Evolutionary conservation across 1,140 invertebrate species (phyloP).

Genomic region (Cecropterus lyciades): DNA sequence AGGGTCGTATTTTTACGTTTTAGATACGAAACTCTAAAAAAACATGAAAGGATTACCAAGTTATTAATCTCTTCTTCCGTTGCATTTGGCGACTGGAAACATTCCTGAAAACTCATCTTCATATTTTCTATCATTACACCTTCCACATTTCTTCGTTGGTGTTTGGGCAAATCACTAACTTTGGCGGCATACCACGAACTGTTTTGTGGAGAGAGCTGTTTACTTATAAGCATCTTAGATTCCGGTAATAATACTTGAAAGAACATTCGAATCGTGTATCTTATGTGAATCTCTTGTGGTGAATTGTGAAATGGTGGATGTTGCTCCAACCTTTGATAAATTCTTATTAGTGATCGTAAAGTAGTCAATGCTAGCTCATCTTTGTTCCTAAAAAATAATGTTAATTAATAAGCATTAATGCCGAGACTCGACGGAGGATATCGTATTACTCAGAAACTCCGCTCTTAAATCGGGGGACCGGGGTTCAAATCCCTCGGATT

Average conservation of each 20-base stretch:
- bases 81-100: conserved; percentile 4
- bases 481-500: no score
- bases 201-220: conserved; percentile 45
- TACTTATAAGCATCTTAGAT: conserved; percentile 54
- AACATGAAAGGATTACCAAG: no score
- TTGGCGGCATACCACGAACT: conserved; percentile 49
- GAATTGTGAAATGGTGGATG: conserved; percentile 46
- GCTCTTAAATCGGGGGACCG: no score
- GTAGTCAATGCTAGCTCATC: conserved; percentile 39
- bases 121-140: conserved; percentile 46
- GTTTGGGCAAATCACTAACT: conserved; percentile 52
- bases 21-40: no score
- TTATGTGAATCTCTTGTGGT: conserved; percentile 58
- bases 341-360: conserved; percentile 47
- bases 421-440: no score
- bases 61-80: conserved; percentile 36
- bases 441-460: no score
- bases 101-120: conserved; percentile 31
- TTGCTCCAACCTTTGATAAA: conserved; percentile 54
- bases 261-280: conserved; percentile 48
- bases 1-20: no score
- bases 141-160: conserved; percentile 41
- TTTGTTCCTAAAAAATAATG: conserved; percentile 35
- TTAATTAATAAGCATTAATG: no score
- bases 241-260: conserved; percentile 49